Evolutionary conservation across 2,797 vertebrate species (phyloP), one percentile per base, ranked within the genome.

Genomic region (Thripadectes ignobilis): DNA sequence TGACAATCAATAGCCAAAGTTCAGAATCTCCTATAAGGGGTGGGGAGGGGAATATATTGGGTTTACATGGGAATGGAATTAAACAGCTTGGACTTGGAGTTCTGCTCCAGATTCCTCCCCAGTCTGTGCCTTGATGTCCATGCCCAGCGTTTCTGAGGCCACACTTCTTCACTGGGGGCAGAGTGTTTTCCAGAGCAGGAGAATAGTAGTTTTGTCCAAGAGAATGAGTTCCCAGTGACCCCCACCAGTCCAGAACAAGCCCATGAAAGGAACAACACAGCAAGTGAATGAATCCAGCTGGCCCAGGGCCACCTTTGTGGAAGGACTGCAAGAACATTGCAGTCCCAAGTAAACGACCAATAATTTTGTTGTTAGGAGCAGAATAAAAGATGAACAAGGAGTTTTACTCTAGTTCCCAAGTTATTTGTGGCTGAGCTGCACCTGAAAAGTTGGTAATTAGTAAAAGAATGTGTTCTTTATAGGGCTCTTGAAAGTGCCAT

Each of bases 401-500:
- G 27, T 74, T 88, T 80, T 58, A 54, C 34, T 77, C 49, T 46
- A 74, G 61, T 85, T 83, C 45, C 30, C 57, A 54, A 59, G 72
- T 88, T 93, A 95, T 91, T 89, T 94, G 93, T 79, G 55, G 32
- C 68, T 22, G 41, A 77, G 49, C 58, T 58, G 52, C 82, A 81
- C 91, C 90, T 96, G 83, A 95, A 79, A 92, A 92, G 52, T 58
- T 82, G 62, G 55, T 66, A 93, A 91, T 95, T 95, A 95, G 89
- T 74, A 77, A 46, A 58, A 80, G 45, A 92, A 83, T 46, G 39
- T 65, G 82, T 62, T 95, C 87, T 89, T 93, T 76, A 85, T 29
- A 88, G 77, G 72, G 81, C 49, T 89, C 30, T 91, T 94, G 43
- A 49, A 96, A 95, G 80, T 72, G 65, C 49, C 65, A 93, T 92